Evolutionary conservation across 1,140 invertebrate genomes (phyloP).

Genomic region (Galleria mellonella): DNA sequence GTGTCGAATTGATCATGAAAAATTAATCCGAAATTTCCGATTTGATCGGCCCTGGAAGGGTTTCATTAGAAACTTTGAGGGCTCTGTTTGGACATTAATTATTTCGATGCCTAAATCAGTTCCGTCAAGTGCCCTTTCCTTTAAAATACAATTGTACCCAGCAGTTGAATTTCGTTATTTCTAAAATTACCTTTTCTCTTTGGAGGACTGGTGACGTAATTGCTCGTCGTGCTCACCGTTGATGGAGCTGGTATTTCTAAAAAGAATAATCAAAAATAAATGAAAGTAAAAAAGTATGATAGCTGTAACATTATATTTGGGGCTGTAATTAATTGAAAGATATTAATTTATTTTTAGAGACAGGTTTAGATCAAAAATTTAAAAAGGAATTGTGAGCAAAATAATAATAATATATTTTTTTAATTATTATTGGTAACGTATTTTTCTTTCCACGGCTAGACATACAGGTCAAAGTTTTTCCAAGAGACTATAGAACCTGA

Average conservation of each 20-base stretch:
- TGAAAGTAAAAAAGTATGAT: no score
- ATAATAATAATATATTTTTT: no score
- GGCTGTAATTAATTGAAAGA: no score
- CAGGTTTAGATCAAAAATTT: no score
- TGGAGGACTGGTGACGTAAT: conserved; percentile 64
- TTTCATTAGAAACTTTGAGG: conserved; percentile 29
- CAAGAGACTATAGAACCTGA: no score
- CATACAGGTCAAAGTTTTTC: no score
- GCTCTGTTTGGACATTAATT: conserved; percentile 30
- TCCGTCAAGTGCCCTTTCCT: conserved; percentile 3
- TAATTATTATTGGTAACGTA: no score
- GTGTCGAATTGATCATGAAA: conserved; percentile 34
- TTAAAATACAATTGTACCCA: conserved; percentile 2
- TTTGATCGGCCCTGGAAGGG: conserved; percentile 25
- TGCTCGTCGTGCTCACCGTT: conserved; percentile 77
- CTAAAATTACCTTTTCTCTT: conserved; percentile 57
- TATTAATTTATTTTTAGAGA: no score
- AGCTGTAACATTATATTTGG: no score
- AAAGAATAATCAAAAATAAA: conserved; percentile 13
- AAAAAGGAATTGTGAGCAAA: no score
- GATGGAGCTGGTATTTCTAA: conserved; percentile 83
- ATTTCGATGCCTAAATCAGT: conserved; percentile 14
- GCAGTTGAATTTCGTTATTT: conserved; percentile 6
- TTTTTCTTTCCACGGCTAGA: no score
- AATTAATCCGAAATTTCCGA: conserved; percentile 33